Base-by-base conservation (phyloP, 1,140 invertebrate genomes). In the Micrasema longulum region DNA sequence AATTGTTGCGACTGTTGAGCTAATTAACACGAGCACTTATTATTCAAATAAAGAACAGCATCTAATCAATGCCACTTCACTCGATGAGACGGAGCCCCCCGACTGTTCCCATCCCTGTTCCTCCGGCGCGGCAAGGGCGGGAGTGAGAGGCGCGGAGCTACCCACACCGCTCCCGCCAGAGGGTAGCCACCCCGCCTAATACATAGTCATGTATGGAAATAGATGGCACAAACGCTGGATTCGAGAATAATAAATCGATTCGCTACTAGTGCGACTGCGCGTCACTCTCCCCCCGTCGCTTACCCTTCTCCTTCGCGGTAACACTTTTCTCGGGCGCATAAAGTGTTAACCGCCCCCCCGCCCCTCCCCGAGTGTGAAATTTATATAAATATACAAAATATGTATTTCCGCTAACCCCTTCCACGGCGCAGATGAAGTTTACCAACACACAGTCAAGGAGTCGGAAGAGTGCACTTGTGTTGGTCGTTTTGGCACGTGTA, bases 121-220 rank as follows among this genome's bases (percentile, higher is more conserved):
- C 1, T n/a, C 50, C 6, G 2, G 16, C 1, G 12, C 4, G 1
- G 43, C 23, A 11, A 38, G 52, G 23, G 38, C 43, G 72, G 23
- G 38, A n/a, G 57, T n/a, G 55, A 36, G 48, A 41, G 66, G 35
- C 14, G 50, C 36, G 52, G 73, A 52, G 43, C 53, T 47, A 35
- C 71, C 71, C 65, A 63, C 64, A 36, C 48, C 65, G 43, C n/a
- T 31, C 63, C 65, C 63, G 60, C 48, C 48, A 3, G 41, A 64
- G 60, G 60, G 60, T 48, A 64, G 60, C 60, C 60, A 64, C 60
- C 60, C 60, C 60, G 41, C 60, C 71, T 76, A 71, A 76, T 76
- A 76, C 74, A 76, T 76, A 76, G 74, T 76, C 74, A 76, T 76
- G 71, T 76, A 76, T 76, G 74, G 74, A 76, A 76, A 76, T 76